Evolutionary conservation across 2,113 vertebrate genomes (phyloP).

Genomic region (Caranx melampygus): DNA sequence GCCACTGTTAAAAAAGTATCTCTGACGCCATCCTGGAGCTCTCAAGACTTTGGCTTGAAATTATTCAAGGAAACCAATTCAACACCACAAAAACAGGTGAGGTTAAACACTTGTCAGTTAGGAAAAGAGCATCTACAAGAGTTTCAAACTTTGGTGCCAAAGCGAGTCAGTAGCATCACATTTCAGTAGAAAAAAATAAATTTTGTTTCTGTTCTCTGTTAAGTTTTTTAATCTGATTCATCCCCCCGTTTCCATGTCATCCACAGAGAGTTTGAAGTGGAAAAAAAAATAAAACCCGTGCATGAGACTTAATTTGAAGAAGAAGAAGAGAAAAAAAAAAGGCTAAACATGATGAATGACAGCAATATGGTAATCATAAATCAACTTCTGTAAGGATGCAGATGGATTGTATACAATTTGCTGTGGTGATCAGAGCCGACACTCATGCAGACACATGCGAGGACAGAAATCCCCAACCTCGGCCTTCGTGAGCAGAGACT

Average conservation of each 20-base stretch:
- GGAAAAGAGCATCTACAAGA: conserved; percentile 42
- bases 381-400: conserved; percentile 63
- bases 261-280: conserved; percentile 55
- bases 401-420: conserved; percentile 70
- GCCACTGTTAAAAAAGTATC: conserved; percentile 49
- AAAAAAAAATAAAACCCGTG: conserved; percentile 55
- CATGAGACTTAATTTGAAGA: conserved; percentile 40
- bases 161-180: conserved; percentile 56
- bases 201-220: conserved; percentile 48
- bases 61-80: conserved; percentile 62
- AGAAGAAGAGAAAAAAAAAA: conserved; percentile 47
- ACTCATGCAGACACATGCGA: conserved; percentile 58
- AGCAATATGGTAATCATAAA: conserved; percentile 59
- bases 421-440: conserved; percentile 65
- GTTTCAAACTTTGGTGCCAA: conserved; percentile 65
- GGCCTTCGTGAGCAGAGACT: background rate
- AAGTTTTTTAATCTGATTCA: conserved; percentile 58
- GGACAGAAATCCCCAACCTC: conserved; percentile 34
- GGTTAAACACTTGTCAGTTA: conserved; percentile 39
- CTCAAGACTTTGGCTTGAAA: conserved; percentile 57
- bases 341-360: conserved; percentile 35
- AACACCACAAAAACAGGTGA: conserved; percentile 52
- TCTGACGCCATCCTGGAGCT: conserved; percentile 41
- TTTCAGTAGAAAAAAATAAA: conserved; percentile 58
- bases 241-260: conserved; percentile 58